Evolutionary conservation across 2,797 vertebrate species (phyloP), one percentile per base, ranked within the genome.

Genomic region (Chiloscyllium punctatum): DNA sequence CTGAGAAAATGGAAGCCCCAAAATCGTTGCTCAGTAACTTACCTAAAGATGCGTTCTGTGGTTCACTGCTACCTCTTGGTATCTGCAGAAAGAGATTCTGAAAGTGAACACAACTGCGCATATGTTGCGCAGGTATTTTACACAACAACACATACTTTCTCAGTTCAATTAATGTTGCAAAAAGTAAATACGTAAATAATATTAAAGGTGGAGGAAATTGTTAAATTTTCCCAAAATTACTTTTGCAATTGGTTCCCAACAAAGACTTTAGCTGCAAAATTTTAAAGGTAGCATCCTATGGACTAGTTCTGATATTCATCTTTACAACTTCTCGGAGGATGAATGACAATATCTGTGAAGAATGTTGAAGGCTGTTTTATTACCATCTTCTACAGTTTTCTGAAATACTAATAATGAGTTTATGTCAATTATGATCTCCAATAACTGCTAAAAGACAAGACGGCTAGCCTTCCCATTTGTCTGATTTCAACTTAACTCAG

Each of bases 81-180:
- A 74, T 72, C 94, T 95, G 48, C 48, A 95, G 16, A 95, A 33
- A 94, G 27, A 94, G 48, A 94, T 72, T 15, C 48, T 72, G 94
- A 72, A 57, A 95, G 71, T 30, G 30, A 69, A 95, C 27, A 51
- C 48, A 77, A 95, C 23, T 18, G 42, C 25, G 51, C 51, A 51
- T 30, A n/a, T 77, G n/a, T 53, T 33, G 7, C 57, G 51, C 42
- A 74, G 27, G 15, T 53, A 27, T 72, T 74, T 37, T 72, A 94
- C 33, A 37, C 18, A 74, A 51, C 15, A 72, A 69, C 13, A 53
- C 25, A 62, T 18, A 1, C n/a, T 92, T 68, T 92, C 53, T 15
- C 27, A 74, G 16, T 91, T 53, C 74, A n/a, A 21, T 77, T 95
- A 53, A 33, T 74, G 42, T 74, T 77, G 30, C 69, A n/a, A 53